phyloP scores from a whole-genome alignment of 2,113 vertebrate genomes.

The Tricholaema leucomelas region DNA sequence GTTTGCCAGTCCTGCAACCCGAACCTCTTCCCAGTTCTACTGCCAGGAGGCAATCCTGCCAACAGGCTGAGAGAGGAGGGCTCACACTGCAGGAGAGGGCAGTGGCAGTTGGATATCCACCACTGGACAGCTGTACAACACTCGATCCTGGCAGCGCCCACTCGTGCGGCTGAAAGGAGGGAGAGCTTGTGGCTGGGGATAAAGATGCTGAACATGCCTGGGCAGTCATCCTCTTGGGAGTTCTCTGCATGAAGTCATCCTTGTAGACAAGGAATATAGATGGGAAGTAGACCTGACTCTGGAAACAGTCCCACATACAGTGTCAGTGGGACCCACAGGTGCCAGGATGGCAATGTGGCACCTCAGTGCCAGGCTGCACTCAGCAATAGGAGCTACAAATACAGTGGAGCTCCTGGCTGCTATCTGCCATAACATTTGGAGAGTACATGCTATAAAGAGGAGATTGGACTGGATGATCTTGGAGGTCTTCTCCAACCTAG shows the following conservation, averaged over 20 bases:
- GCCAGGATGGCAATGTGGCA: background rate
- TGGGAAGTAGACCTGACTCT: background rate
- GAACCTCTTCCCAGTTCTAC: background rate
- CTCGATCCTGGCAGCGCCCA: background rate
- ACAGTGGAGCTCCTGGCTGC: accelerated
- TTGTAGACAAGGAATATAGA: background rate
- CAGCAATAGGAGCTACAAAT: background rate
- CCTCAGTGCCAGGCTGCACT: background rate
- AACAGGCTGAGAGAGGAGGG: background rate
- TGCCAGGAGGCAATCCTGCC: background rate
- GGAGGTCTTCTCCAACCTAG: too few relatives aligned
- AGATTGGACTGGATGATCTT: too few relatives aligned
- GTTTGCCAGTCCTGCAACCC: background rate
- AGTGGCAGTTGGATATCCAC: background rate
- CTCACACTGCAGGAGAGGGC: accelerated
- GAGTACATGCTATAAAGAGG: background rate
- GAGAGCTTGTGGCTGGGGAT: background rate
- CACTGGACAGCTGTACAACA: background rate
- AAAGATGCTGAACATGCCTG: background rate
- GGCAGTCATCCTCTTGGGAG: background rate
- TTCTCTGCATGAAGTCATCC: background rate
- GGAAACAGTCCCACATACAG: background rate
- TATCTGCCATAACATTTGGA: background rate
- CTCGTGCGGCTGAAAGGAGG: accelerated
- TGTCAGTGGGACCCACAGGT: background rate